Evolutionary conservation across 2,113 vertebrate genomes (phyloP), one percentile per base, ranked within the genome.

Genomic region (Poecilia latipinna): DNA sequence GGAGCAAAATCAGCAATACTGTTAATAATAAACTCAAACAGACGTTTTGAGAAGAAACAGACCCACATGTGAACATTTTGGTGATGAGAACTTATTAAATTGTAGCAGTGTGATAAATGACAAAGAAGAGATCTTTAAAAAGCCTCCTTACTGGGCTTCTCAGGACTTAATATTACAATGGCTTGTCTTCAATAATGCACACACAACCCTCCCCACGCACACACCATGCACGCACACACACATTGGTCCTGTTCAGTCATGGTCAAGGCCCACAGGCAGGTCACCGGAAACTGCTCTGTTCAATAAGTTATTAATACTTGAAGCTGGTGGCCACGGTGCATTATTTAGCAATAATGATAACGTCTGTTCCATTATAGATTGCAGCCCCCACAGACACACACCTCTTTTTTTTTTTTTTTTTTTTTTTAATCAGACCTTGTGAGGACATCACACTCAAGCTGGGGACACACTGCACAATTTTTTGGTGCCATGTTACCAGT

Each of bases 261-360:
- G 64, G 61, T 78, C 39, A 61, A 80, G 85, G 88, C 88, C 90
- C 85, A 72, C 69, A 91, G 93, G 91, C 90, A 84, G 90, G 89
- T 92, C 92, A 91, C 76, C n/a, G 28, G 82, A 92, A 85, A 83
- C 86, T 33, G 61, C 87, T 86, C 83, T 82, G 86, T 89, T 93
- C 92, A 87, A 93, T 94, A 93, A 86, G 77, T 89, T 92, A 93
- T 95, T 93, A 94, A 95, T 93, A 90, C 84, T 93, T 93, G 91
- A 94, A 94, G 89, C 85, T 87, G 83, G 84, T 87, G 82, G 90
- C 90, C 51, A 67, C 87, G 61, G 88, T 94, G 91, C 92, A 93
- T 95, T 94, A 94, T 94, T 94, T 91, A 94, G 89, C 87, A 86
- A 90, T 93, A 93, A 92, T 93, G 90, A 94, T 94, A 93, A 92